A percentile compares a stretch with the other conserved stretches of the same genome.
These are phyloP conservation scores for Taphrorychus bicolor DNA, from an alignment of 2,888 invertebrate species.

Conservation along the genomic window DNA sequence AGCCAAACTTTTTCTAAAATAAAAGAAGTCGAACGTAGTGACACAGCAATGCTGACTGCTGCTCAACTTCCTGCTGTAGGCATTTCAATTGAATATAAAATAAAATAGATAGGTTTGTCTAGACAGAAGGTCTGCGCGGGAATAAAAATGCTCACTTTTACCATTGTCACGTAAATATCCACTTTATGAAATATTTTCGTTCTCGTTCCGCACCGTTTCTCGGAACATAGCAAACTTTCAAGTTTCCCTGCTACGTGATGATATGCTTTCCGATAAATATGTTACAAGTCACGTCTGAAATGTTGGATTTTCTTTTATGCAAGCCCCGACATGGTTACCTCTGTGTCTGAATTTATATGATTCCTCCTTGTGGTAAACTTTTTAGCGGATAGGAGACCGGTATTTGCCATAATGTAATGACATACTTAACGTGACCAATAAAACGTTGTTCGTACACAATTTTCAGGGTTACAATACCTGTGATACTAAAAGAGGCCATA, in stretches of 20 bases:
- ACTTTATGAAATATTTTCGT: conserved; percentile 2
- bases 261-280: neutral
- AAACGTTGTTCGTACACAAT: neutral
- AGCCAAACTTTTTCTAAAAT: too few species aligned
- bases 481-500: neutral
- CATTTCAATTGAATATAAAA: neutral
- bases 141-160: conserved; percentile 1
- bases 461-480: neutral
- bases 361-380: neutral
- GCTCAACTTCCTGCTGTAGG: too few species aligned
- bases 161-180: conserved; percentile 5
- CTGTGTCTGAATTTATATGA: neutral
- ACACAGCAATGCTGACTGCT: too few species aligned
- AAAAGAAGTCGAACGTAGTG: too few species aligned
- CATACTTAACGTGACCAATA: neutral
- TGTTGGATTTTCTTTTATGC: neutral
- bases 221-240: conserved; percentile 4
- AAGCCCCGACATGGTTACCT: neutral
- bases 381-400: neutral
- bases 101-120: neutral
- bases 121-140: neutral
- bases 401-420: neutral
- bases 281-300: neutral
- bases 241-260: neutral
- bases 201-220: neutral